These are phyloP conservation scores for Chionoecetes opilio DNA, from an alignment of 1,140 invertebrate species.

Conservation along the genomic window DNA sequence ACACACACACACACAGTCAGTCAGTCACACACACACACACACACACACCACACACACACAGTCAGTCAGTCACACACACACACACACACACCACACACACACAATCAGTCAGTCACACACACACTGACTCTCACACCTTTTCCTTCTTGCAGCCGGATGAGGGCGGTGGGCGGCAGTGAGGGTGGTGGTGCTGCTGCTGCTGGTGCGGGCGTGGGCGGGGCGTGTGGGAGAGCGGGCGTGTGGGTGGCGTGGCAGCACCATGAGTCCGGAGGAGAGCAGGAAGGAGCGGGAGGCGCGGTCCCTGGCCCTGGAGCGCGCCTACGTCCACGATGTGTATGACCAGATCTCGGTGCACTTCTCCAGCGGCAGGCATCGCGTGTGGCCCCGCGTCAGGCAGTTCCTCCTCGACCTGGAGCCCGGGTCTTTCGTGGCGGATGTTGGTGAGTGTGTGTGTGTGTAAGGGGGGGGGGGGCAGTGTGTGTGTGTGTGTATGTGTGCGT, in stretches of 20 bases:
- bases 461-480: not conserved
- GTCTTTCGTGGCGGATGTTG: constrained; percentile 96
- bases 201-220: constrained; percentile 50
- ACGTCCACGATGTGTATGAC: constrained; percentile 97
- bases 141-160: constrained; percentile 70
- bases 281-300: constrained; percentile 89
- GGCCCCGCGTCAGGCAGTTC: constrained; percentile 94
- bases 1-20: too few relatives aligned
- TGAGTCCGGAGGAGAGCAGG: constrained; percentile 81
- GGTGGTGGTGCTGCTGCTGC: constrained; percentile 74
- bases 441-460: not conserved
- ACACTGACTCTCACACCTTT: too few relatives aligned
- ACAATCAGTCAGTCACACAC: too few relatives aligned
- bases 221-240: constrained; percentile 40
- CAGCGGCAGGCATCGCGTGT: constrained; percentile 87
- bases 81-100: too few relatives aligned
- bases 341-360: constrained; percentile 88
- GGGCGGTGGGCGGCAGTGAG: constrained; percentile 67
- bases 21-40: too few relatives aligned
- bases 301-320: constrained; percentile 95
- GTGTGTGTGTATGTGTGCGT: constrained; percentile 17
- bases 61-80: too few relatives aligned
- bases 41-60: too few relatives aligned
- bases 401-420: constrained; percentile 94
- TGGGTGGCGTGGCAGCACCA: constrained; percentile 61